Evolutionary conservation across 2,113 vertebrate genomes (phyloP), one percentile per base, ranked within the genome.

Genomic region (Aleadryas rufinucha): DNA sequence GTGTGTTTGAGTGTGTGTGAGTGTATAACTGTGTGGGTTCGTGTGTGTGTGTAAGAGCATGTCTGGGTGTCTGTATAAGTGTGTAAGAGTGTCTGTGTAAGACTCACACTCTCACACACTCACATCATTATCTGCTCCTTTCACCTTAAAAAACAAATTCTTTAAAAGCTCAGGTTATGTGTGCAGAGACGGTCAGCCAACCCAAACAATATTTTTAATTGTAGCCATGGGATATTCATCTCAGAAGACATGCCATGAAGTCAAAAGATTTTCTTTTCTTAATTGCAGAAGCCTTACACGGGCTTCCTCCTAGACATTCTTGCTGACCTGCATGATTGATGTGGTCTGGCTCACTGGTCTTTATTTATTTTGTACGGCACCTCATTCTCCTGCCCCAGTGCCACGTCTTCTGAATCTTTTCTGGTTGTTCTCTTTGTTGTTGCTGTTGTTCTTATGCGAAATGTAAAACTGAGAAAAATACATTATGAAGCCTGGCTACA

Each of bases 171-270:
- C 6, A 4, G 63, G 33, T 10, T 72, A 12, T 69, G 11, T 72
- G 42, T 87, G 9, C 42, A 79, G 84, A 79, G 33, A 76, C 33
- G 53, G 54, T 87, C 63, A 83, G 26, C 50, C 52, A 85, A 80
- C 39, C 54, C 59, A 79, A 95, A 80, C 47, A 88, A 45, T 52
- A 60, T 85, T 93, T 96, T 93, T 93, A 94, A 93, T 90, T 90
- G 87, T 93, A 95, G 93, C 93, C 79, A 57, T 88, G 87, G 95
- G 95, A 93, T 93, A 94, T 91, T 80, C 7, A 26, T 70, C 85
- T 91, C 76, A 6, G 59, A 83, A 85, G 82, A 86, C 35, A n/a
- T 10, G 52, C 63, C 71, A 60, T n/a, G 37, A 28, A 91, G 87
- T 93, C 81, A 93, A 65, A 80, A 44, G 35, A 65, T 83, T 95